Base-by-base conservation (phyloP, 1,140 invertebrate species). In the Rhagoletis zephyria region DNA sequence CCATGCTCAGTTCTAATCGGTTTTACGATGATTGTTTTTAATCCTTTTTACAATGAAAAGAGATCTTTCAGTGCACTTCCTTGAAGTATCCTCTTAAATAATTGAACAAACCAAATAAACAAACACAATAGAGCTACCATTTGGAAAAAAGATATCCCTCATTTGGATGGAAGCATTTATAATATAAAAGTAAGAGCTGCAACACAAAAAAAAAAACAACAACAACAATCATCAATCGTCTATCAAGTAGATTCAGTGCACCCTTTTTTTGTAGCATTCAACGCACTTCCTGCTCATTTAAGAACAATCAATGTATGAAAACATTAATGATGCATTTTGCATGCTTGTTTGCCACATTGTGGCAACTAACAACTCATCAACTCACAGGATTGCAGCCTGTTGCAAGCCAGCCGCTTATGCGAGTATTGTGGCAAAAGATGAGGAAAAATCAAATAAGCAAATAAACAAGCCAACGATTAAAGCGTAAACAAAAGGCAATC, bases 401-500 rank as follows among this genome's bases (percentile, higher is more conserved):
- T 81, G 74, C 74, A 81, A 81, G 74, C 74, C 19, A 48, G 16
- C 42, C 19, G 74, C 9, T 81, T 81, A 19, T 81, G 74, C 45
- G 45, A 56, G 16, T 10, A 6, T 56, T 56, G 48, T 81, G 48
- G 40, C 30, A 51, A 81, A 81, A 81, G 56, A 81, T 51, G 48
- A 81, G 48, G 74, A n/a, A 56, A 81, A 19, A 59, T 81, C 74
- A 51, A 81, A 81, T 81, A 81, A 81, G 48, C 74, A 81, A 81
- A 81, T 81, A 81, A 81, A 81, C 74, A 81, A 81, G 19, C 74
- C 74, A 51, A 81, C 74, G 74, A 30, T 81, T 81, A 56, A 81
- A 81, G 48, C 6, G 74, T 81, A 81, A 81, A 81, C 74, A 81
- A 81, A 81, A 81, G 74, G 74, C 74, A 81, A 81, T 81, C 74